phyloP scores from a whole-genome alignment of 2,113 vertebrate species.

The Carettochelys insculpta region DNA sequence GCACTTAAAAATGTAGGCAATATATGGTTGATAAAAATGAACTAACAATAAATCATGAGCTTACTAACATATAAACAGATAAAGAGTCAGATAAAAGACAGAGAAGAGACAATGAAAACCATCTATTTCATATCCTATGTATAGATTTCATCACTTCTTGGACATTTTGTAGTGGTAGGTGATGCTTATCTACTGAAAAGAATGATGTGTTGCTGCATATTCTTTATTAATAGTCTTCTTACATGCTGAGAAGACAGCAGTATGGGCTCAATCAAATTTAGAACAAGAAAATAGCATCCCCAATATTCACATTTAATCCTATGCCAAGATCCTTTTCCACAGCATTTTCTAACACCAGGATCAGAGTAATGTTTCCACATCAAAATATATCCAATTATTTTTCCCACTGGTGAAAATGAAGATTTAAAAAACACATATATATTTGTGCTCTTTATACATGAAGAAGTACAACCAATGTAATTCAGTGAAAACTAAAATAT shows the following conservation, averaged over 20 bases:
- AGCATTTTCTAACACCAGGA: neutral
- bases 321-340: neutral
- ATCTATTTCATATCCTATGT: neutral
- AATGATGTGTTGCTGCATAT: conserved; percentile 3
- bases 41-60: neutral
- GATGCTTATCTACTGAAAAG: neutral
- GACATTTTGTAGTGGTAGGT: neutral
- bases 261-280: neutral
- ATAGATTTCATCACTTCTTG: conserved; percentile 4
- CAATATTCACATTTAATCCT: conserved; percentile 10
- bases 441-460: neutral
- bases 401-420: neutral
- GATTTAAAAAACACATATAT: neutral
- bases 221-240: conserved; percentile 4
- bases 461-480: neutral
- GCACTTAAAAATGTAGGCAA: neutral
- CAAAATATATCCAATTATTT: neutral
- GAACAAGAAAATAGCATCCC: neutral
- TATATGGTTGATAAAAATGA: neutral
- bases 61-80: neutral
- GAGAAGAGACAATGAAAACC: neutral
- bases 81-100: neutral
- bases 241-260: neutral
- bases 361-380: neutral
- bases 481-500: conserved; percentile 17